Percentiles rank a stretch among this genome's conserved stretches.
These are phyloP conservation scores for Proterorhinus semilunaris DNA, from an alignment of 2,113 vertebrate species.

Conservation along the genomic window DNA sequence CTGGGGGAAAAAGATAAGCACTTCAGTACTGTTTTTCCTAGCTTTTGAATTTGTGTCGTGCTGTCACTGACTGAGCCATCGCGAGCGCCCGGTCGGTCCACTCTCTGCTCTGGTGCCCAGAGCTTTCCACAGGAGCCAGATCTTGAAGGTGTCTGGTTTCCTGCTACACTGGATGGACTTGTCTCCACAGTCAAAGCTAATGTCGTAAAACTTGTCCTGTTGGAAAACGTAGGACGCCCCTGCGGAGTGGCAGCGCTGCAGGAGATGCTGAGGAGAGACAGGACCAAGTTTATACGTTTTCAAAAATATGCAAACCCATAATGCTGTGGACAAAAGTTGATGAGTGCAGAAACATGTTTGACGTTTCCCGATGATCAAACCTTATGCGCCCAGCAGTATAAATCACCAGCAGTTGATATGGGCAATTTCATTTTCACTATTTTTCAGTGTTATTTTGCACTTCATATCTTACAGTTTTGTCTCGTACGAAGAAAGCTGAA, in stretches of 20 bases:
- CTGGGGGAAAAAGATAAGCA: not conserved
- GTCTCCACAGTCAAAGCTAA: constrained; percentile 85
- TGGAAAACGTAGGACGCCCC: constrained; percentile 84
- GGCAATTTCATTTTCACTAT: too few relatives aligned
- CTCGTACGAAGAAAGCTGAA: constrained; percentile 83
- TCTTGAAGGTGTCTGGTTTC: constrained; percentile 82
- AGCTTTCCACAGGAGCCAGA: constrained; percentile 89
- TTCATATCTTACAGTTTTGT: constrained; percentile 70
- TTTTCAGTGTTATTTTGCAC: too few relatives aligned
- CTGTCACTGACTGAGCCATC: constrained; percentile 74
- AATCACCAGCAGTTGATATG: too few relatives aligned
- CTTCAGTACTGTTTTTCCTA: too few relatives aligned
- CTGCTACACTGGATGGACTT: constrained; percentile 87
- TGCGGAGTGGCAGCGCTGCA: constrained; percentile 59
- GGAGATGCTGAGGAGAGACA: constrained; percentile 52
- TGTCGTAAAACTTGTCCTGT: constrained; percentile 83
- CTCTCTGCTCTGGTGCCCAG: constrained; percentile 82
- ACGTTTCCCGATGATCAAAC: too few relatives aligned
- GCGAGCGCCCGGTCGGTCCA: constrained; percentile 82
- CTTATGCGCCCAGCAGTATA: too few relatives aligned
- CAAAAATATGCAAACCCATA: too few relatives aligned
- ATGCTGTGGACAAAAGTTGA: too few relatives aligned
- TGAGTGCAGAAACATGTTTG: too few relatives aligned
- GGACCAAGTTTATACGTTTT: too few relatives aligned
- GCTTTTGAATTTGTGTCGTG: not conserved